Evolutionary conservation across 2,113 vertebrate species (phyloP).

Genomic region (Ranitomeya variabilis): DNA sequence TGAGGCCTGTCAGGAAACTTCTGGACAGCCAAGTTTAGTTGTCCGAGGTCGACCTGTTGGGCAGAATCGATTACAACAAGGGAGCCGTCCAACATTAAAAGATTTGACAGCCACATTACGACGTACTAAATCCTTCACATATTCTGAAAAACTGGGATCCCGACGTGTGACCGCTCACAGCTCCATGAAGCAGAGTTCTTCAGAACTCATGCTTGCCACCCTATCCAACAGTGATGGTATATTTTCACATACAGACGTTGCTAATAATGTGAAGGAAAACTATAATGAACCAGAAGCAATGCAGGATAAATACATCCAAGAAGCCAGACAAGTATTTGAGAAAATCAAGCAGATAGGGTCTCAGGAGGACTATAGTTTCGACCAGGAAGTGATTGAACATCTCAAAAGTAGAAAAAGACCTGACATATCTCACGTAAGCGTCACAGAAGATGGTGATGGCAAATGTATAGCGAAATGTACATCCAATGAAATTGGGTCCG

Average conservation of each 20-base stretch:
- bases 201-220: constrained; percentile 82
- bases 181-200: constrained; percentile 83
- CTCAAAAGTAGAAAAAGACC: constrained; percentile 60
- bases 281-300: constrained; percentile 76
- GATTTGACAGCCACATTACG: constrained; percentile 93
- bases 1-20: constrained; percentile 5
- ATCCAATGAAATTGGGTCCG: constrained; percentile 72
- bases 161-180: constrained; percentile 65
- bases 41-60: constrained; percentile 60
- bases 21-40: constrained; percentile 44
- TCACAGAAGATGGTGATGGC: constrained; percentile 51
- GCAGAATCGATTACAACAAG: constrained; percentile 61
- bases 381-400: constrained; percentile 73
- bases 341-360: constrained; percentile 92
- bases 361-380: constrained; percentile 67
- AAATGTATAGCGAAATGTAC: constrained; percentile 63
- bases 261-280: constrained; percentile 69
- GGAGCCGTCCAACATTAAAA: constrained; percentile 85
- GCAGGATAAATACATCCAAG: constrained; percentile 89
- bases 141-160: constrained; percentile 79
- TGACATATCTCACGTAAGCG: not conserved
- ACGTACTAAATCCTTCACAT: constrained; percentile 93
- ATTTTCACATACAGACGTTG: constrained; percentile 70
- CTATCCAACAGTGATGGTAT: constrained; percentile 64
- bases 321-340: constrained; percentile 92